These are phyloP conservation scores for Plebejus melissa DNA, from an alignment of 2,888 invertebrate species.

Conservation along the genomic window DNA sequence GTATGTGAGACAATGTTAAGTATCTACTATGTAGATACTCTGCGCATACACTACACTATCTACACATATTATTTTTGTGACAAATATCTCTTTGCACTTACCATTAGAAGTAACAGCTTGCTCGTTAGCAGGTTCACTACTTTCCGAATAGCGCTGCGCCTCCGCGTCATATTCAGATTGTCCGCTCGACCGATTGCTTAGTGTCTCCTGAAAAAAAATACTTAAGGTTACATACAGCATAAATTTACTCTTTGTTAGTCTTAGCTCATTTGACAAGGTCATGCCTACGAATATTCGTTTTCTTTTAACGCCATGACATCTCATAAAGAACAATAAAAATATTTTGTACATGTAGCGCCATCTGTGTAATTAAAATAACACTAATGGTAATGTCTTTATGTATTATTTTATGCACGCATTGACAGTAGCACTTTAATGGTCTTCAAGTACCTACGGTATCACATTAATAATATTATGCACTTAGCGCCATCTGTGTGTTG, in stretches of 20 bases:
- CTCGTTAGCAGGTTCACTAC: background rate
- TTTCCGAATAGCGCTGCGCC: background rate
- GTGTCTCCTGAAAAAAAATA: constrained; percentile 19
- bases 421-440: too few relatives aligned
- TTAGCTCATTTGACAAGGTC: background rate
- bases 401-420: too few relatives aligned
- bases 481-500: too few relatives aligned
- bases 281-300: background rate
- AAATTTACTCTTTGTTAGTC: background rate
- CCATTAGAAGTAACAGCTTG: background rate
- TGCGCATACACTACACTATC: too few relatives aligned
- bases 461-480: too few relatives aligned
- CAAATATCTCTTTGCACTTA: background rate
- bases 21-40: too few relatives aligned
- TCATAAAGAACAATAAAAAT: too few relatives aligned
- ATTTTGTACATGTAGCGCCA: background rate
- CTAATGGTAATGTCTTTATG: background rate
- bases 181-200: background rate
- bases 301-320: too few relatives aligned
- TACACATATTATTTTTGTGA: too few relatives aligned
- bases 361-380: background rate
- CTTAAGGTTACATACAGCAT: background rate
- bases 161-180: background rate
- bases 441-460: too few relatives aligned
- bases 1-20: too few relatives aligned